These are phyloP conservation scores for Pollenia amentaria DNA, from an alignment of 2,888 invertebrate species.

Conservation along the genomic window DNA sequence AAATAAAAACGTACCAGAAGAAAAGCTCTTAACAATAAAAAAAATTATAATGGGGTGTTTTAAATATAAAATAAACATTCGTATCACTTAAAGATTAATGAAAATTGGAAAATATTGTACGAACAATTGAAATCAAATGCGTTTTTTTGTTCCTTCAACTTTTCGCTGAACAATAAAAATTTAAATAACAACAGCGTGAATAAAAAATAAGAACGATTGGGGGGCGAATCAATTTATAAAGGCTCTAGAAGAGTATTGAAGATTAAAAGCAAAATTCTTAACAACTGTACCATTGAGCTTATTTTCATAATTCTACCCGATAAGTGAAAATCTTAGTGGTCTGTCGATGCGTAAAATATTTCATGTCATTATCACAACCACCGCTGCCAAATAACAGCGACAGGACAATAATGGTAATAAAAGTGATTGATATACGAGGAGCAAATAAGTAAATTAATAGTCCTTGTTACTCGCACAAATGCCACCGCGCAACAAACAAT, in stretches of 20 bases:
- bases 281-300: conserved; percentile 19
- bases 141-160: not conserved
- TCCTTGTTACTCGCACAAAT: conserved; percentile 55
- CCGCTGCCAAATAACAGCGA: conserved; percentile 27
- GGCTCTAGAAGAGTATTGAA: conserved; percentile 32
- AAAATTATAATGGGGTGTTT: conserved; percentile 39
- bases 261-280: conserved; percentile 44
- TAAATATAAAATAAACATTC: conserved; percentile 60
- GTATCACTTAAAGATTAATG: conserved; percentile 74
- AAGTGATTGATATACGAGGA: conserved; percentile 66
- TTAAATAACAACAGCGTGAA: conserved; percentile 67
- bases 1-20: conserved; percentile 38
- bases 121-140: conserved; percentile 38
- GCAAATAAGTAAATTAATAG: conserved; percentile 42
- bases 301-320: not conserved
- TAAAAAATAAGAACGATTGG: conserved; percentile 4
- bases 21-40: not conserved
- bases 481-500: conserved; percentile 62
- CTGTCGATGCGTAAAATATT: conserved; percentile 72
- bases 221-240: conserved; percentile 56
- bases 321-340: conserved; percentile 61
- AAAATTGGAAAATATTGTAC: conserved; percentile 67
- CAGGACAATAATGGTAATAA: conserved; percentile 50
- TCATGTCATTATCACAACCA: conserved; percentile 71
- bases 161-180: conserved; percentile 65